Percentiles rank a stretch among this genome's conserved stretches.
These are phyloP conservation scores for Drosophila quinaria DNA, from an alignment of 2,888 invertebrate species.

Conservation along the genomic window DNA sequence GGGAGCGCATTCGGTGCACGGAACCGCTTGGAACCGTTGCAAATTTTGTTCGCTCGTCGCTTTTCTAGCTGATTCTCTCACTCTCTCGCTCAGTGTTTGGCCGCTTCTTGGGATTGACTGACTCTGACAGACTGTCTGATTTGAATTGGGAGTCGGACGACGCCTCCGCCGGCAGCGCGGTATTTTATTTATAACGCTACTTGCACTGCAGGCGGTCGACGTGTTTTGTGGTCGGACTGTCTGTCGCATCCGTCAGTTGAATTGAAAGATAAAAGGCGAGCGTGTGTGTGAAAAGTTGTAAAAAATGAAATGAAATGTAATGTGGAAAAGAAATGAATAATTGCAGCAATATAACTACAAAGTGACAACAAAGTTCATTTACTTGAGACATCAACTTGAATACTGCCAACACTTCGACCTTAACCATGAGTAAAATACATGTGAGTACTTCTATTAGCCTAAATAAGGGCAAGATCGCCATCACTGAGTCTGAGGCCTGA, in stretches of 20 bases:
- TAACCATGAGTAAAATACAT: conserved; percentile 78
- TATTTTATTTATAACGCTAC: conserved; percentile 82
- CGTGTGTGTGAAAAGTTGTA: conserved; percentile 44
- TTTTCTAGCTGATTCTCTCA: conserved; percentile 11
- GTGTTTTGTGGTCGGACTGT: conserved; percentile 24
- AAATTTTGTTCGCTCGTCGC: conserved; percentile 49
- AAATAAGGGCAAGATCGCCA: conserved; percentile 3
- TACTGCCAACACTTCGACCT: conserved; percentile 17
- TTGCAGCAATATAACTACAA: conserved; percentile 16
- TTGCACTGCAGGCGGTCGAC: conserved; percentile 77
- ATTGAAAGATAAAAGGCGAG: conserved; percentile 41
- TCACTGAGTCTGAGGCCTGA: no score
- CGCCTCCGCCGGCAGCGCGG: conserved; percentile 46
- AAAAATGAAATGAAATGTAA: conserved; percentile 8
- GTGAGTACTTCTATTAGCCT: conserved; percentile 64
- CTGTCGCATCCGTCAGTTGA: conserved; percentile 28
- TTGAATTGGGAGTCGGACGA: conserved; percentile 60
- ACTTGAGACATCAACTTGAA: conserved; percentile 29
- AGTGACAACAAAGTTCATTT: conserved; percentile 53
- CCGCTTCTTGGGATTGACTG: conserved; percentile 56
- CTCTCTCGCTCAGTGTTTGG: conserved; percentile 30
- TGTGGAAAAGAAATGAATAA: conserved; percentile 32
- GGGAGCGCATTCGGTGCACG: conserved; percentile 78
- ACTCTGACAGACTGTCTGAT: conserved; percentile 59
- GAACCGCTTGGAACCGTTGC: conserved; percentile 83